phyloP scores from a whole-genome alignment of 2,113 vertebrate species.

The Macrotis lagotis region DNA sequence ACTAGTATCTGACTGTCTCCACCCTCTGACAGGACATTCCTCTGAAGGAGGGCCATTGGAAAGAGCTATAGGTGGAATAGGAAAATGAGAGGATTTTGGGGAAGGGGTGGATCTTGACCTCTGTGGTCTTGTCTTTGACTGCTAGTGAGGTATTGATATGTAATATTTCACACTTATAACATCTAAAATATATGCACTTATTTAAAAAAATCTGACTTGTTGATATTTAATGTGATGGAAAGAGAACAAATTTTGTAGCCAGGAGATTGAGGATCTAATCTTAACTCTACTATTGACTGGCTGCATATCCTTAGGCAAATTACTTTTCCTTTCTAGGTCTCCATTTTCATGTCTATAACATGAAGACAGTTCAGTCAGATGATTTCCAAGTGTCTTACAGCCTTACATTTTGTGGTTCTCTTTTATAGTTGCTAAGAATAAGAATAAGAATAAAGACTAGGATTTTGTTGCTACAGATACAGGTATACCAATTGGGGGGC shows the following conservation, averaged over 20 bases:
- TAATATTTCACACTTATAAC: background rate
- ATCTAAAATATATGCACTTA: background rate
- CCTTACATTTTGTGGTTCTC: background rate
- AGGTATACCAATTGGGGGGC: background rate
- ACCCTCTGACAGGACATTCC: background rate
- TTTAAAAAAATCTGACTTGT: background rate
- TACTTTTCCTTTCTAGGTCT: background rate
- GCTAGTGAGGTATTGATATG: background rate
- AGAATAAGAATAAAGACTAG: background rate
- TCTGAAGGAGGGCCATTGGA: fast-evolving
- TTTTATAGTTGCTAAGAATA: background rate
- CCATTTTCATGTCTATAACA: background rate
- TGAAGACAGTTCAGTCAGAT: background rate
- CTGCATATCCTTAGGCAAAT: background rate
- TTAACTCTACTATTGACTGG: background rate
- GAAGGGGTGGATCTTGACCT: too few relatives aligned
- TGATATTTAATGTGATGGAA: background rate
- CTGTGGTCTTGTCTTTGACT: background rate
- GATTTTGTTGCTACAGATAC: background rate
- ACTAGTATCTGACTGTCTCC: background rate
- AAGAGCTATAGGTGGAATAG: background rate
- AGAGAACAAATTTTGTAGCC: background rate
- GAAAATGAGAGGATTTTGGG: background rate
- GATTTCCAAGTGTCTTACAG: background rate
- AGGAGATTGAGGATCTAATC: background rate